Evolutionary conservation across 1,140 invertebrate genomes (phyloP), one percentile per base, ranked within the genome.

Genomic region (Agraylea sexmaculata): DNA sequence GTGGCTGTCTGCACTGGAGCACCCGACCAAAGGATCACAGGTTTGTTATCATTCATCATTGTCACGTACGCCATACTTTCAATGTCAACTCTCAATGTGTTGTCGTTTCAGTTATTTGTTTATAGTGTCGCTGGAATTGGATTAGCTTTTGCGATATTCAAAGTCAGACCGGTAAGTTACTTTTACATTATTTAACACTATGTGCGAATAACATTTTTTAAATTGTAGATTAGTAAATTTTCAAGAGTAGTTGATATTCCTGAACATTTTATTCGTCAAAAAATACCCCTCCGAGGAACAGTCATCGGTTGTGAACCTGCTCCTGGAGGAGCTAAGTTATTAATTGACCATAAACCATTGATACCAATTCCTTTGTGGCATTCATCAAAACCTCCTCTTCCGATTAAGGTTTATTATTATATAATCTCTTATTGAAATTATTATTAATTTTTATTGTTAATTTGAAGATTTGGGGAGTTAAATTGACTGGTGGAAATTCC

Each of bases 341-440:
- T 66, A 28, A 48, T 68, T 4, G 52, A 66, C 42, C 65, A 68
- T 38, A 54, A 52, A 41, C 62, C 65, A 19, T 60, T 62, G n/a
- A 51, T 66, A 39, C 61, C 60, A 42, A 55, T 66, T 53, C 65
- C 65, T 30, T 23, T 68, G n/a, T 68, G 65, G 65, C 63, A 66
- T 56, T 63, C 63, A 43, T 62, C 56, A 42, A 68, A 66, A 58
- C 60, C 62, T 29, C 63, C 63, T 37, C 43, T 66, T 23, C 60
- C 63, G 46, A 62, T 66, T 10, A 62, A 68, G 60, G 65, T 68
- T 11, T 5, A 31, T 11, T 31, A 31, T 31, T 31, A 31, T 25
- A 25, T 25, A 25, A 7, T 25, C 23, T 7, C 7, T 25, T n/a
- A 25, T 25, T n/a, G n/a, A 7, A 25, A 25, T 25, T 7, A 7